These are phyloP conservation scores for Enteromius trimaculatus DNA, from an alignment of 2,797 vertebrate species.

Conservation along the genomic window DNA sequence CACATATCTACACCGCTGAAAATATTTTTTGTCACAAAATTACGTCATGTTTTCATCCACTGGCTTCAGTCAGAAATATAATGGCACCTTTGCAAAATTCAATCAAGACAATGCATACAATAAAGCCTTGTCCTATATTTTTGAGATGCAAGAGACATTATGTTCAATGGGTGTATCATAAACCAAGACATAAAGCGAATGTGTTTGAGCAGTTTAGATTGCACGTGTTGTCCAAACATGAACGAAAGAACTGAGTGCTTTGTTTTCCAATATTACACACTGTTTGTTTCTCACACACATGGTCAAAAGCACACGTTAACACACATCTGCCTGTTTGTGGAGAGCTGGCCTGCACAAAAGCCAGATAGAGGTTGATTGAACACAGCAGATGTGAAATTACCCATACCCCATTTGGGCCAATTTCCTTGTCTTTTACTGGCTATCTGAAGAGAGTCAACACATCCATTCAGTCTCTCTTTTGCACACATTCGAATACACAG, in stretches of 20 bases:
- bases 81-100: not conserved
- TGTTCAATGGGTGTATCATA: not conserved
- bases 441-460: constrained; percentile 65
- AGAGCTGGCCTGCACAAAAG: constrained; percentile 57
- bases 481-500: not conserved
- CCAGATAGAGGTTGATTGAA: constrained; percentile 62
- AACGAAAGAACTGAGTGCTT: not conserved
- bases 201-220: not conserved
- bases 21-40: not conserved
- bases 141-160: not conserved
- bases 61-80: not conserved
- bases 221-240: constrained; percentile 2
- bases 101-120: not conserved
- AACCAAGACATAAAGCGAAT: not conserved
- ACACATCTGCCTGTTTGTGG: constrained; percentile 46
- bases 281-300: not conserved
- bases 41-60: not conserved
- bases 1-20: not conserved
- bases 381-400: constrained; percentile 68
- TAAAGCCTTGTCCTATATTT: not conserved
- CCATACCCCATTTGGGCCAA: constrained; percentile 67
- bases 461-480: constrained; percentile 44
- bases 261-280: constrained; percentile 23
- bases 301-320: constrained; percentile 1
- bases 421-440: constrained; percentile 62